Conservation (phyloP, 2,113 vertebrate species). For the Sapayoa aenigma region DNA sequence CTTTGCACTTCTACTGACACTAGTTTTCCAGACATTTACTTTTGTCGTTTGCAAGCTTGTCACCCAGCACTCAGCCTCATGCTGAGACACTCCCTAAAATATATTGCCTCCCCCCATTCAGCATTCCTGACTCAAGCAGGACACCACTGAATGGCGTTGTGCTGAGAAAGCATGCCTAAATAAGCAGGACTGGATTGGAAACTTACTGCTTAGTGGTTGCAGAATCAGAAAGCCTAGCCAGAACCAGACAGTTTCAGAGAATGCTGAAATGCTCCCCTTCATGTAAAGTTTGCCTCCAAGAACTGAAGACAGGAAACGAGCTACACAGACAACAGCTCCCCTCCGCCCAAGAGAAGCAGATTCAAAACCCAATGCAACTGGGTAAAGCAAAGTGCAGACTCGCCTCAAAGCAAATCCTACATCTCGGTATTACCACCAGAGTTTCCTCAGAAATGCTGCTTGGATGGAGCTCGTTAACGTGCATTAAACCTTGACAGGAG, state of each 20-base stretch:
- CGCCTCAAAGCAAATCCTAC: neutral
- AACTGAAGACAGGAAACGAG: constrained; percentile 53
- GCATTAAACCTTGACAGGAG: neutral
- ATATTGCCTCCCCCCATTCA: constrained; percentile 31
- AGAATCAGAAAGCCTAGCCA: constrained; percentile 56
- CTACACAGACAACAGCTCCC: constrained; percentile 25
- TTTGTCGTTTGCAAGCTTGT: neutral
- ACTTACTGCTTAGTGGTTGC: constrained; percentile 48
- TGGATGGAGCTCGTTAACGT: constrained; percentile 4
- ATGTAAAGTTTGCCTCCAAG: constrained; percentile 38
- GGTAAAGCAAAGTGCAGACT: neutral
- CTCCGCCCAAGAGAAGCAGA: constrained; percentile 25
- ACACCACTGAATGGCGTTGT: constrained; percentile 25
- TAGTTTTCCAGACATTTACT: constrained; percentile 40
- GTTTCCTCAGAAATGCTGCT: constrained; percentile 1
- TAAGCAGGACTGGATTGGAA: constrained; percentile 58
- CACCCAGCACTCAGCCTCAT: constrained; percentile 35
- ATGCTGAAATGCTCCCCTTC: constrained; percentile 38
- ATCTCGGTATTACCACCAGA: neutral
- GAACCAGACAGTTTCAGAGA: constrained; percentile 48
- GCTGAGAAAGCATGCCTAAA: constrained; percentile 50
- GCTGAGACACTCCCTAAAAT: constrained; percentile 50
- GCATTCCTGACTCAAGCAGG: constrained; percentile 57
- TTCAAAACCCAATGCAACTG: neutral
- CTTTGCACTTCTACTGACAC: constrained; percentile 10